Evolutionary conservation across 30 jellyfish, hydroid and myxozoan species (phyloP).

Genomic region (Aurelia aurita): DNA sequence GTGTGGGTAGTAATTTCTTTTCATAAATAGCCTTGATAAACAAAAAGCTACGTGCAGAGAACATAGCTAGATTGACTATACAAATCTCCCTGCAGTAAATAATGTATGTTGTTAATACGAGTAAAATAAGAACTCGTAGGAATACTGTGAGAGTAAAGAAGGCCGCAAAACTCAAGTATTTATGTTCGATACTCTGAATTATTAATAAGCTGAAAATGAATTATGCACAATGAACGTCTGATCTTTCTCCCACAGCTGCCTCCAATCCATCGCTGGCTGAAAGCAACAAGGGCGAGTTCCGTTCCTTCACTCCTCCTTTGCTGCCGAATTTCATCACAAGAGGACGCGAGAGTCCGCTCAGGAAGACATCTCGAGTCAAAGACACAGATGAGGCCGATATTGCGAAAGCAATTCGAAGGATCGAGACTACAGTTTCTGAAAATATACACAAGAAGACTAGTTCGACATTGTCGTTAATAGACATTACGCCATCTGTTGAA

Average conservation of each 20-base stretch:
- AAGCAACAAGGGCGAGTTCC: constrained; percentile 63
- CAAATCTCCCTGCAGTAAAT: background rate
- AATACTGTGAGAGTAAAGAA: background rate
- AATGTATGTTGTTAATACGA: constrained; percentile 17
- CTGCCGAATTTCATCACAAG: constrained; percentile 44
- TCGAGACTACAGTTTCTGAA: constrained; percentile 75
- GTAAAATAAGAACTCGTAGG: background rate
- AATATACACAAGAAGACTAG: constrained; percentile 56
- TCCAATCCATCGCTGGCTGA: constrained; percentile 65
- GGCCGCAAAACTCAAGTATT: constrained; percentile 1
- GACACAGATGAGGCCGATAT: constrained; percentile 82
- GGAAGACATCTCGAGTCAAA: constrained; percentile 67
- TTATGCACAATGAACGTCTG: constrained; percentile 79
- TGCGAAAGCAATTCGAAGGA: constrained; percentile 73
- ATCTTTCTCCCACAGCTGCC: constrained; percentile 77
- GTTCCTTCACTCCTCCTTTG: constrained; percentile 67
- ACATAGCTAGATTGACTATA: background rate
- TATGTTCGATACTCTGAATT: constrained; percentile 38
- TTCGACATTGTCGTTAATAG: constrained; percentile 29
- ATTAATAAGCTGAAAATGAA: constrained; percentile 75
- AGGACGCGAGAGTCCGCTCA: constrained; percentile 69
- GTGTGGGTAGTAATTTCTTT: too few species aligned
- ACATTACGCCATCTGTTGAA: constrained; percentile 20
- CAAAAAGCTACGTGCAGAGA: background rate
- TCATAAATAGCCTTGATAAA: background rate